phyloP scores from a whole-genome alignment of 2,113 vertebrate species.

The Merops nubicus region DNA sequence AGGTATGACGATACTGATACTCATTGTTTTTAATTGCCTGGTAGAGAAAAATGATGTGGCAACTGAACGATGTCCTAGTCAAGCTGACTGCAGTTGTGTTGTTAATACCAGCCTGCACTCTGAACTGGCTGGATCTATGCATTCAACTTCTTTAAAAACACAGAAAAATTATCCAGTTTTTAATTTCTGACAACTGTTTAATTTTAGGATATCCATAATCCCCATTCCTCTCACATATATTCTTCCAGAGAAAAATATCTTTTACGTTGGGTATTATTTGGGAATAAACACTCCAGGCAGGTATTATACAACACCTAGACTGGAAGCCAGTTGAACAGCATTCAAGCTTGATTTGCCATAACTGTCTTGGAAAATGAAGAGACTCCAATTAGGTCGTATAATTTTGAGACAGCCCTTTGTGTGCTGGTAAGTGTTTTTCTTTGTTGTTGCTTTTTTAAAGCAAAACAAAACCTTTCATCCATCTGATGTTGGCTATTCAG shows the following conservation, averaged over 20 bases:
- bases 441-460: not conserved
- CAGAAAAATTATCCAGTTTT: not conserved
- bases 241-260: not conserved
- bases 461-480: conserved; percentile 26
- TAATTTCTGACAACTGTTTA: not conserved
- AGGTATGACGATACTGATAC: not conserved
- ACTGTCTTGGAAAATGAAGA: not conserved
- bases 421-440: not conserved
- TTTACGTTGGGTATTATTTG: not conserved
- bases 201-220: not conserved
- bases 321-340: not conserved
- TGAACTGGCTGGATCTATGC: not conserved
- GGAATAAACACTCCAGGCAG: not conserved
- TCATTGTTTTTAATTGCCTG: not conserved
- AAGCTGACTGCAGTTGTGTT: not conserved
- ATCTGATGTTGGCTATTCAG: not conserved
- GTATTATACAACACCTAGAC: not conserved
- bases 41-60: not conserved
- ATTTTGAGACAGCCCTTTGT: not conserved
- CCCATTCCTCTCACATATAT: not conserved
- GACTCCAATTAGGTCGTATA: not conserved
- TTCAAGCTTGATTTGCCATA: not conserved
- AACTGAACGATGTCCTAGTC: not conserved
- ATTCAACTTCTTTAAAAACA: not conserved
- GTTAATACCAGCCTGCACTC: not conserved